Evolutionary conservation across 2,888 invertebrate species (phyloP).

Genomic region (Drosophila pseudotakahashii): DNA sequence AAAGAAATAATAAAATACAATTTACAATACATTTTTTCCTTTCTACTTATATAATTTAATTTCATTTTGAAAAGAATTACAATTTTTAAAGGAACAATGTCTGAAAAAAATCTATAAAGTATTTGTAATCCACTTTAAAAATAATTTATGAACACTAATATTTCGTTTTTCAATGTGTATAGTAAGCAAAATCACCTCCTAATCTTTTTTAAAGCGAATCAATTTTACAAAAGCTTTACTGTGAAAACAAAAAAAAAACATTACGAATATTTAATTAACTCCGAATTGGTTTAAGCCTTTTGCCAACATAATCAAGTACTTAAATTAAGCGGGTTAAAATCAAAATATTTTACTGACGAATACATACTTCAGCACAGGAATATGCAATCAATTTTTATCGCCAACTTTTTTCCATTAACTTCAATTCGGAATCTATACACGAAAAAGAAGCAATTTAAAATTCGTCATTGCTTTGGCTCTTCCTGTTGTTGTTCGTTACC

Average conservation of each 20-base stretch:
- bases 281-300: slow-evolving; percentile 14
- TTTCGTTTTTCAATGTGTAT: too few species aligned
- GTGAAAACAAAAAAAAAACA: not conserved
- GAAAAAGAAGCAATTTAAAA: slow-evolving; percentile 60
- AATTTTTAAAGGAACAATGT: too few species aligned
- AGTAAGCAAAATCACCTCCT: too few species aligned
- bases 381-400: slow-evolving; percentile 36
- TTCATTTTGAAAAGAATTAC: too few species aligned
- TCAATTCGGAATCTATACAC: slow-evolving; percentile 36
- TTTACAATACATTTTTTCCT: too few species aligned
- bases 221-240: not conserved
- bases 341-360: not conserved
- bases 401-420: slow-evolving; percentile 36
- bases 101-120: too few species aligned
- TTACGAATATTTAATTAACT: slow-evolving; percentile 11
- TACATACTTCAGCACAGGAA: slow-evolving; percentile 4
- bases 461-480: slow-evolving; percentile 44
- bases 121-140: too few species aligned
- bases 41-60: too few species aligned
- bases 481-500: slow-evolving; percentile 57
- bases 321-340: slow-evolving; percentile 18
- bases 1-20: too few species aligned
- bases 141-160: too few species aligned
- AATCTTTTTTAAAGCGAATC: too few species aligned
- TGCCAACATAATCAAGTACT: slow-evolving; percentile 18